A percentile compares a stretch with the other conserved stretches of the same genome.
Evolutionary conservation across 2,797 vertebrate genomes (phyloP).

Genomic region (Iguana delicatissima): DNA sequence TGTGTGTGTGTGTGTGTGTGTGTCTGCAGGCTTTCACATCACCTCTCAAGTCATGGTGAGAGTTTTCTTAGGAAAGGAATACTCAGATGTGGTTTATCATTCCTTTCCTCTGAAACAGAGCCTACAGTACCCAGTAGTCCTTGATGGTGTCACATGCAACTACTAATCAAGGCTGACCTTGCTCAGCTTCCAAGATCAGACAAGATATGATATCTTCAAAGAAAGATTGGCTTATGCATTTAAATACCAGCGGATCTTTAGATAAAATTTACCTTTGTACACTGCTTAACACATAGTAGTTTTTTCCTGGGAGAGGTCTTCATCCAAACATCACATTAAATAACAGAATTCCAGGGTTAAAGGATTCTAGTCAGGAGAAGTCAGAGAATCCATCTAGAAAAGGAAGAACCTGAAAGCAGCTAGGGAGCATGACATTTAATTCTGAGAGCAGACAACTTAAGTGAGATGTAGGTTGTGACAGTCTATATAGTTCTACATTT

Average conservation of each 20-base stretch:
- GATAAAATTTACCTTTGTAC: neutral
- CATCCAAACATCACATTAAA: neutral
- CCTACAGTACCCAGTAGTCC: no score
- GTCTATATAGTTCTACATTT: neutral
- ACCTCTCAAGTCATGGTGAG: no score
- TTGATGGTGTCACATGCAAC: no score
- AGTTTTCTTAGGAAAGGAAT: no score
- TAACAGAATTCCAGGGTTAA: neutral
- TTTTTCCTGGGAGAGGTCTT: neutral
- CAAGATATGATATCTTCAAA: no score
- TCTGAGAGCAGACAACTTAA: neutral
- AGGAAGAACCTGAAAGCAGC: neutral
- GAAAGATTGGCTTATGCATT: neutral
- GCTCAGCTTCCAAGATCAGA: no score
- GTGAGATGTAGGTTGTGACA: constrained; percentile 1
- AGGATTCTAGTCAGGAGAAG: neutral
- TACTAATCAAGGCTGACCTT: no score
- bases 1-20: no score
- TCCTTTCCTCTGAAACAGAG: no score
- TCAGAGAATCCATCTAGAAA: neutral
- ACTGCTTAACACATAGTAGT: neutral
- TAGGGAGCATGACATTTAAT: neutral
- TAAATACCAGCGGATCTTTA: neutral
- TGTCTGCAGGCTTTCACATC: no score
- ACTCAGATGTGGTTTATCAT: no score